A percentile compares a stretch with the other conserved stretches of the same genome.
phyloP scores from a whole-genome alignment of 2,888 invertebrate genomes.

The Dasypogon diadema region DNA sequence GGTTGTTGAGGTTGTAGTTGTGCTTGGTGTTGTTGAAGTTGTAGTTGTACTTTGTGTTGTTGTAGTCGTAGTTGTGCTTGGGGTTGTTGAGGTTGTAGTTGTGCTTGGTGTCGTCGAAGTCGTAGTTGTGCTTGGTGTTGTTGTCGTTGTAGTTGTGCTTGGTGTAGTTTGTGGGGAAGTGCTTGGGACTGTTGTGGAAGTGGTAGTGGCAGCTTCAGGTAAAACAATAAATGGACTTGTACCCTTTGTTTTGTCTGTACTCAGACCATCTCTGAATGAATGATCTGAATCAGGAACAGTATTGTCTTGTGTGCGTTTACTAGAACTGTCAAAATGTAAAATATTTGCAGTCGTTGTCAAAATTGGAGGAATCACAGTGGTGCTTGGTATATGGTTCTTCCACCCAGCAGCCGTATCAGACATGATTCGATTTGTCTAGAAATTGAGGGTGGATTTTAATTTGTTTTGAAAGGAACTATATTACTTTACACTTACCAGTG shows the following conservation, averaged over 20 bases:
- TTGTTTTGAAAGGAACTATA: neutral
- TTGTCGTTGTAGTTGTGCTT: slow-evolving; percentile 41
- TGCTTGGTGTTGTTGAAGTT: slow-evolving; percentile 60
- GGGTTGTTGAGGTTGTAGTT: slow-evolving; percentile 46
- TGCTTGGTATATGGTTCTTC: slow-evolving; percentile 9
- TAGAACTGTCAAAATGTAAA: slow-evolving; percentile 26
- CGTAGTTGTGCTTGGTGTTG: slow-evolving; percentile 54
- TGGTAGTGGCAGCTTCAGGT: slow-evolving; percentile 47
- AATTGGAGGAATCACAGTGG: slow-evolving; percentile 47
- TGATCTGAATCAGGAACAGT: slow-evolving; percentile 54
- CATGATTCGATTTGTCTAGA: slow-evolving; percentile 28
- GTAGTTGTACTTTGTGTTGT: slow-evolving; percentile 56
- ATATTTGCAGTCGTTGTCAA: slow-evolving; percentile 66
- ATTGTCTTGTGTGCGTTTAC: slow-evolving; percentile 54
- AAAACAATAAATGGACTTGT: slow-evolving; percentile 52
- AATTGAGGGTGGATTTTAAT: neutral
- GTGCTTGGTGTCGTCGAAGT: slow-evolving; percentile 53
- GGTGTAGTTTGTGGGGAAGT: slow-evolving; percentile 51
- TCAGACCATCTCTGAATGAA: slow-evolving; percentile 40
- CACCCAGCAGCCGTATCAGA: neutral
- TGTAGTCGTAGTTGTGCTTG: slow-evolving; percentile 51
- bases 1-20: slow-evolving; percentile 52
- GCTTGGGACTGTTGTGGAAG: slow-evolving; percentile 12
- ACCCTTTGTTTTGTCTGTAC: slow-evolving; percentile 41
- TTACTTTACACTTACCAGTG: slow-evolving; percentile 70